These are phyloP conservation scores for Darevskia mixta DNA, from an alignment of 2,797 vertebrate genomes.

Conservation along the genomic window DNA sequence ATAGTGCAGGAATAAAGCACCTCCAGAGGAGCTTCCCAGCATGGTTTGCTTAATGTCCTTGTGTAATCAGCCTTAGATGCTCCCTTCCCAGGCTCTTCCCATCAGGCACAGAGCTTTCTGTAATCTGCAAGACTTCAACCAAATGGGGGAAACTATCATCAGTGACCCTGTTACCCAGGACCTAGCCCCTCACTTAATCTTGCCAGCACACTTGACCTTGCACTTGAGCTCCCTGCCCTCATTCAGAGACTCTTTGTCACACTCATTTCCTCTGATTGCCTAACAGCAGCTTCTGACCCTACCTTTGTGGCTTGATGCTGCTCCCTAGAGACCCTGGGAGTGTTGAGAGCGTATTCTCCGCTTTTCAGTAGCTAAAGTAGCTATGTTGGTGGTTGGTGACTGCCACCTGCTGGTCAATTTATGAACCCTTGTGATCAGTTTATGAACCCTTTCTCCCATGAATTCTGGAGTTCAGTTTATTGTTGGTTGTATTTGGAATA, in stretches of 20 bases:
- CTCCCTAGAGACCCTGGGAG: neutral
- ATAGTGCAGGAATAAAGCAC: neutral
- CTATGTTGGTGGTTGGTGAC: neutral
- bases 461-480: neutral
- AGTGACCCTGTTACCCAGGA: conserved; percentile 11
- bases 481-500: neutral
- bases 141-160: neutral
- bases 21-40: neutral
- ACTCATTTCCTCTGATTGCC: conserved; percentile 13
- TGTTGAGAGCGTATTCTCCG: neutral
- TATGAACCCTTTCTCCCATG: neutral
- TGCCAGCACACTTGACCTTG: conserved; percentile 9
- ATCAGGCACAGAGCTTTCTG: neutral
- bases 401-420: conserved; percentile 55
- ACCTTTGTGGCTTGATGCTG: conserved; percentile 13
- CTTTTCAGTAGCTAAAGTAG: neutral
- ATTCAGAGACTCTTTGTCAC: neutral
- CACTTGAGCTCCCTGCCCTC: conserved; percentile 16
- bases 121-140: fast-evolving
- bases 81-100: neutral
- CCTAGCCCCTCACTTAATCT: neutral
- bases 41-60: neutral
- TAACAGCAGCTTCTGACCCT: fast-evolving
- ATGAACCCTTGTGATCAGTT: conserved; percentile 44
- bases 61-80: neutral